A percentile compares a stretch with the other conserved stretches of the same genome.
These are phyloP conservation scores for Eilema griseolum DNA, from an alignment of 2,888 invertebrate genomes.

Conservation along the genomic window DNA sequence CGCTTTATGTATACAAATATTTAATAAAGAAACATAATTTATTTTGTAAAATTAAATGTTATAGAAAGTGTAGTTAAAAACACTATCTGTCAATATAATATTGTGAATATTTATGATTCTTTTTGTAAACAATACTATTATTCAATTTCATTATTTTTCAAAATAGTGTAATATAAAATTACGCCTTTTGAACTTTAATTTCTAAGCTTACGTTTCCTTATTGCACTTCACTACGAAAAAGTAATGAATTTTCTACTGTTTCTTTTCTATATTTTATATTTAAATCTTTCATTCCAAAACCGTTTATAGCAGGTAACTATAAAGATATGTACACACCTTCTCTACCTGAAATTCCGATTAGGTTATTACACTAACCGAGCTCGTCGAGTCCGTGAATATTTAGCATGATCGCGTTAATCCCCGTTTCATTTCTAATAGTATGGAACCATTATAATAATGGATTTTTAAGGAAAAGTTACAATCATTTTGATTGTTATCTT, in stretches of 20 bases:
- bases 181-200: no score
- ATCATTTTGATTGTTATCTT: slow-evolving; percentile 17
- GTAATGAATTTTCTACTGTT: no score
- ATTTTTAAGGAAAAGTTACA: slow-evolving; percentile 11
- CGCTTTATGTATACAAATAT: neutral
- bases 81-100: no score
- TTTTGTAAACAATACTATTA: no score
- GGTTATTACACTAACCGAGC: neutral
- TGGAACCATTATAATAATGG: slow-evolving; percentile 1
- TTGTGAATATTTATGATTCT: no score
- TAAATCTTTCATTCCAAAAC: neutral
- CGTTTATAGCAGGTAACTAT: neutral
- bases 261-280: no score
- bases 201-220: no score
- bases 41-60: no score
- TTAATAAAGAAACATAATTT: neutral
- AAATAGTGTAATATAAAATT: no score
- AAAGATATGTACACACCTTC: neutral
- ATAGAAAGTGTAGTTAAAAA: no score
- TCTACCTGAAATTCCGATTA: neutral
- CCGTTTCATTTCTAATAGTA: neutral
- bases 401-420: slow-evolving; percentile 1
- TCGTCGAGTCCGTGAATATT: neutral
- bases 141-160: no score
- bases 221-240: neutral